phyloP scores from a whole-genome alignment of 2,888 invertebrate genomes.

The Lochmaea crataegi region DNA sequence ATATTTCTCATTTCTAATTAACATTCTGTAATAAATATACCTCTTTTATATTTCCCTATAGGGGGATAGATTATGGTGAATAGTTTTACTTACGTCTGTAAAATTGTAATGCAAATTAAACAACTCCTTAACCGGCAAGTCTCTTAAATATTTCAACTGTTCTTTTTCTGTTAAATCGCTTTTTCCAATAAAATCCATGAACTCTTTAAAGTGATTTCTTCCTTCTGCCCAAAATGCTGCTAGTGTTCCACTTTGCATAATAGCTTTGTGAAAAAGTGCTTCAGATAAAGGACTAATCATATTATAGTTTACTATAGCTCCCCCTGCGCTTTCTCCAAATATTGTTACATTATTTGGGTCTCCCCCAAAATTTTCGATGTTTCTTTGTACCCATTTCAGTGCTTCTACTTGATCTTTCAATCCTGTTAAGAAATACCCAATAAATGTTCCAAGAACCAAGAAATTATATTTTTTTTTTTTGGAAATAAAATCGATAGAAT shows the following conservation, averaged over 20 bases:
- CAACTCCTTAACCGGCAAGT: slow-evolving; percentile 34
- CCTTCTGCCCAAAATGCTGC: slow-evolving; percentile 45
- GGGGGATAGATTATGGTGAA: no score
- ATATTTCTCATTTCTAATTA: no score
- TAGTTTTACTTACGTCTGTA: slow-evolving; percentile 11
- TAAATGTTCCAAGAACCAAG: not conserved
- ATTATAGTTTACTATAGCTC: slow-evolving; percentile 64
- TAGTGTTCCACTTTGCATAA: slow-evolving; percentile 44
- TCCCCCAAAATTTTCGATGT: slow-evolving; percentile 63
- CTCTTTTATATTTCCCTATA: no score
- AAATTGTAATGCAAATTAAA: slow-evolving; percentile 25
- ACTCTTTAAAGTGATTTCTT: slow-evolving; percentile 34
- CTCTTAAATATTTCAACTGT: slow-evolving; percentile 37
- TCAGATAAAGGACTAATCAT: slow-evolving; percentile 65
- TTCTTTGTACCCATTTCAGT: slow-evolving; percentile 66
- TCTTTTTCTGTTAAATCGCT: slow-evolving; percentile 21
- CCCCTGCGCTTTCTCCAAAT: slow-evolving; percentile 68
- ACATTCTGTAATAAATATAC: no score
- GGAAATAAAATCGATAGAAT: no score
- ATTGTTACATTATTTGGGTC: slow-evolving; percentile 64
- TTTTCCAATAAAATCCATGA: slow-evolving; percentile 34
- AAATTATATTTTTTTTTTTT: no score
- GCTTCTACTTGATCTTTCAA: slow-evolving; percentile 66
- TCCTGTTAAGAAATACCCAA: slow-evolving; percentile 35
- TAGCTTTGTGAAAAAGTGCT: slow-evolving; percentile 49